These are phyloP conservation scores for Chamaea fasciata DNA, from an alignment of 2,113 vertebrate genomes.

Conservation along the genomic window DNA sequence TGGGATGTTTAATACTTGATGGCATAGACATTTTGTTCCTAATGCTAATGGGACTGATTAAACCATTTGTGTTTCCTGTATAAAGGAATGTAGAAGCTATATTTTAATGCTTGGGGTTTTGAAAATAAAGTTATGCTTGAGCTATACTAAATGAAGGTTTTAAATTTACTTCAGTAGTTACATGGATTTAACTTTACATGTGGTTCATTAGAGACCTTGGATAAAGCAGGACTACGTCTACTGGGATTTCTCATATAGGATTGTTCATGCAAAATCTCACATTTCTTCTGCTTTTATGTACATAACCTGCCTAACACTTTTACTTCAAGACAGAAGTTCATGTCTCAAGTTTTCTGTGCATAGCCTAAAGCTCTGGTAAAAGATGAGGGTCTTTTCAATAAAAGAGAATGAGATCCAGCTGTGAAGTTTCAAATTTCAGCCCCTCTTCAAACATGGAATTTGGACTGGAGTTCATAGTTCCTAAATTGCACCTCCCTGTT, in stretches of 20 bases:
- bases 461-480: not conserved
- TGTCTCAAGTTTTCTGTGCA: not conserved
- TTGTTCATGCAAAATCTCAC: not conserved
- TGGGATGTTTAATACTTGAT: not conserved
- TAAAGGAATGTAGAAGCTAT: not conserved
- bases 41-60: not conserved
- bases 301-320: not conserved
- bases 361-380: not conserved
- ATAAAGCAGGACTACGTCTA: not conserved
- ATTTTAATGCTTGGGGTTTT: not conserved
- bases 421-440: slow-evolving; percentile 7
- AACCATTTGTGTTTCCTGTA: not conserved
- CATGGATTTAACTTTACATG: not conserved
- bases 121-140: not conserved
- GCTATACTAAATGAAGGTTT: not conserved
- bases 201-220: not conserved
- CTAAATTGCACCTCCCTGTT: not conserved
- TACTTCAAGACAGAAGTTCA: not conserved
- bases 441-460: not conserved
- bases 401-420: slow-evolving; percentile 11
- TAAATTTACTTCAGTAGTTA: not conserved
- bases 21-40: not conserved
- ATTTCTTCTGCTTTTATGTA: not conserved
- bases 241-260: not conserved
- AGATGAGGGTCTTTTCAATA: not conserved